Percentiles rank a stretch among this genome's conserved stretches.
These are phyloP conservation scores for Listrodromus nycthemerus DNA, from an alignment of 2,888 invertebrate genomes.

Conservation along the genomic window DNA sequence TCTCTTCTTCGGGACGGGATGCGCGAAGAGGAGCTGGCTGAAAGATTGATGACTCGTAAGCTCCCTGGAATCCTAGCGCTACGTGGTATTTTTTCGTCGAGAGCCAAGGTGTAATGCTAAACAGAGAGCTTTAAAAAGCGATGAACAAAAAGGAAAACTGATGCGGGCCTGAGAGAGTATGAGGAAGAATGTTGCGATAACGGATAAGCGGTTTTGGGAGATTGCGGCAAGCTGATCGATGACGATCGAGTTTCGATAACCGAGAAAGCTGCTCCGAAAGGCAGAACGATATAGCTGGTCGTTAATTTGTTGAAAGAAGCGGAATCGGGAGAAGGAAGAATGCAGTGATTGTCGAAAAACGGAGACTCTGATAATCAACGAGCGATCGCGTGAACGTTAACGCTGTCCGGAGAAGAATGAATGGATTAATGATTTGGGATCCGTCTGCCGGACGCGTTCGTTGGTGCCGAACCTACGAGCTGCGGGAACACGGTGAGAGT, in stretches of 20 bases:
- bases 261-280: conserved; percentile 23
- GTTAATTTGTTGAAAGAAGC: conserved; percentile 25
- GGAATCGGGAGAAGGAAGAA: conserved; percentile 10
- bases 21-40: conserved; percentile 44
- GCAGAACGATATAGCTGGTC: conserved; percentile 18
- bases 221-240: conserved; percentile 22
- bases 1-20: conserved; percentile 14
- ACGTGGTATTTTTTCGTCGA: conserved; percentile 36
- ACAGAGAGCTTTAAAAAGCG: neutral
- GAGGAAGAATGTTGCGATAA: conserved; percentile 4
- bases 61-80: conserved; percentile 39
- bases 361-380: conserved; percentile 64
- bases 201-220: no score
- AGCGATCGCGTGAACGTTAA: conserved; percentile 61
- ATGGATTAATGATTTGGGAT: conserved; percentile 61
- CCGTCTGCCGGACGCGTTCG: conserved; percentile 46
- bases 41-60: conserved; percentile 54
- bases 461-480: conserved; percentile 13
- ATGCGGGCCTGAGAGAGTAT: no score
- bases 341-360: conserved; percentile 29
- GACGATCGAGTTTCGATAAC: conserved; percentile 32
- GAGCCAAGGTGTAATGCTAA: conserved; percentile 26
- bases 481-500: conserved; percentile 35
- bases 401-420: conserved; percentile 58
- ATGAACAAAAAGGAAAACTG: neutral